These are phyloP conservation scores for Semotilus atromaculatus DNA, from an alignment of 2,797 vertebrate genomes.

Conservation along the genomic window DNA sequence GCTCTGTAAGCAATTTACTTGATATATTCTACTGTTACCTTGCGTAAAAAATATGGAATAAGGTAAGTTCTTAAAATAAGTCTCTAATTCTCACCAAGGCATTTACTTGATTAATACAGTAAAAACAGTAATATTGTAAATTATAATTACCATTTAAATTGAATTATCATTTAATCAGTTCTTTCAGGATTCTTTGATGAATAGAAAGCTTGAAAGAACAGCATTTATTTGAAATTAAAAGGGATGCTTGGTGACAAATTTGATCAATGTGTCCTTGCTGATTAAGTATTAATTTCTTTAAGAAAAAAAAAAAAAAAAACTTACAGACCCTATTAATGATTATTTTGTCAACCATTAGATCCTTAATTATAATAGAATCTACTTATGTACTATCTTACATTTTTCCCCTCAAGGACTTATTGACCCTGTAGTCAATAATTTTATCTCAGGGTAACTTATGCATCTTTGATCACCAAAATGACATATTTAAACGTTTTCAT, in stretches of 20 bases:
- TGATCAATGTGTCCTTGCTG: background rate
- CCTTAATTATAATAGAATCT: background rate
- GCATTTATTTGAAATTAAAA: background rate
- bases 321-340: background rate
- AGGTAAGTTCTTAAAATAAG: background rate
- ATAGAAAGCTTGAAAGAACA: background rate
- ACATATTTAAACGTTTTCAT: no score
- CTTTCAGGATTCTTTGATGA: background rate
- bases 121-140: background rate
- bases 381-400: background rate
- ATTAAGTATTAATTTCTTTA: background rate
- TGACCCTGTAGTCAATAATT: no score
- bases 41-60: background rate
- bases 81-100: background rate
- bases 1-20: constrained; percentile 3
- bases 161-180: no score
- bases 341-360: background rate
- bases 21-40: background rate
- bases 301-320: background rate
- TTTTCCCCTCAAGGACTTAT: no score
- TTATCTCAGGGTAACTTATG: no score
- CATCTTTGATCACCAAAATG: no score
- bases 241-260: no score
- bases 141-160: background rate
- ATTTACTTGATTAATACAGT: background rate